Evolutionary conservation across 2,113 vertebrate genomes (phyloP).

Genomic region (Xiphophorus hellerii): DNA sequence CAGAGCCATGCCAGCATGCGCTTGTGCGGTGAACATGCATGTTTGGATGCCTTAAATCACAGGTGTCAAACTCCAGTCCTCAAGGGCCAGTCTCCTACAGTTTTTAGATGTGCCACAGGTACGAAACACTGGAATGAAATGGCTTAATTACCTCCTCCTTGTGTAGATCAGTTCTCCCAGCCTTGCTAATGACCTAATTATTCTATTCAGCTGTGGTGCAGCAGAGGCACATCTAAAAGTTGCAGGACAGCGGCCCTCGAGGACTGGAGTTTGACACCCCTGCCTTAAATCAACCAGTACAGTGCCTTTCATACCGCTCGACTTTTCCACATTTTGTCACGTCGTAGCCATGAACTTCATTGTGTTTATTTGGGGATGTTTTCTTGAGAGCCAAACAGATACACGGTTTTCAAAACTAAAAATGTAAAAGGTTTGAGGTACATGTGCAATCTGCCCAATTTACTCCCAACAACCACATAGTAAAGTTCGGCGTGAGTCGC

Average conservation of each 20-base stretch:
- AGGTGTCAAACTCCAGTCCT: no score
- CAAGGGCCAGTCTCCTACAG: no score
- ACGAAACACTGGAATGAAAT: no score
- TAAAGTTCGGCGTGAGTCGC: background rate
- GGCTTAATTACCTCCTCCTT: no score
- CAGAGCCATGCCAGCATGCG: constrained; percentile 40
- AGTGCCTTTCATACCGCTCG: background rate
- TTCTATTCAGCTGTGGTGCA: no score
- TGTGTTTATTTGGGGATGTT: background rate
- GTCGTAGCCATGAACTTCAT: background rate
- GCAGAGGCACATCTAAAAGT: no score
- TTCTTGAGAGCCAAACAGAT: background rate
- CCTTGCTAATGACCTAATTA: no score
- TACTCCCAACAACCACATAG: background rate
- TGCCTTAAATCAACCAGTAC: constrained; percentile 19
- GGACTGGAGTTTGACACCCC: no score
- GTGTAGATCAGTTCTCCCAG: no score
- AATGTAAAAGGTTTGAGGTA: background rate
- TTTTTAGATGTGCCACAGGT: no score
- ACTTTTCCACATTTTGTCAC: background rate
- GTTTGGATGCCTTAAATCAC: constrained; percentile 29
- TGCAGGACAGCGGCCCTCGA: no score
- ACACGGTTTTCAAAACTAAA: background rate
- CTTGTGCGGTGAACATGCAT: constrained; percentile 26
- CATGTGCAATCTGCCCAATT: background rate